Evolutionary conservation across 2,888 invertebrate genomes (phyloP).

Genomic region (Axea sp.): DNA sequence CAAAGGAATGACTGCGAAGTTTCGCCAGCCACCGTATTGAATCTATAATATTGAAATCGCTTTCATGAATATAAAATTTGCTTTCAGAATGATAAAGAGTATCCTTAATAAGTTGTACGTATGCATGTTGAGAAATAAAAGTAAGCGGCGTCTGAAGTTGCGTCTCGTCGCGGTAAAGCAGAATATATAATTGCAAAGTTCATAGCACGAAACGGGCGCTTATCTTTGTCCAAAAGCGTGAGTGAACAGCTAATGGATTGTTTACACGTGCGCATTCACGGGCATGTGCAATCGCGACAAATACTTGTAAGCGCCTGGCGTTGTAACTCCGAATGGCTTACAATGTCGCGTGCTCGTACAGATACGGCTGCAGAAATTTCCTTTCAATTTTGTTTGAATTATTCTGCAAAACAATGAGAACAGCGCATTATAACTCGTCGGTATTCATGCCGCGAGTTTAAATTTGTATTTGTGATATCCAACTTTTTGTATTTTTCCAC

Average conservation of each 20-base stretch:
- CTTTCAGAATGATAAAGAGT: too few species aligned
- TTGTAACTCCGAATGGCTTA: conserved; percentile 38
- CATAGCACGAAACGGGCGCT: conserved; percentile 19
- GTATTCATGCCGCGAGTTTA: conserved; percentile 14
- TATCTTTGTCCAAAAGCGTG: conserved; percentile 37
- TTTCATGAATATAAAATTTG: too few species aligned
- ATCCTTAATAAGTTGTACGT: not conserved
- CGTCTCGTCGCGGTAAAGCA: not conserved
- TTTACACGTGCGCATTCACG: conserved; percentile 43
- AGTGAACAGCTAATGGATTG: conserved; percentile 46
- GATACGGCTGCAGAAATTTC: conserved; percentile 46
- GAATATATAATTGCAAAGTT: conserved; percentile 42
- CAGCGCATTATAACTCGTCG: conserved; percentile 29
- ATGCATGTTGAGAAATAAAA: not conserved
- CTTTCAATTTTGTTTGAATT: conserved; percentile 55
- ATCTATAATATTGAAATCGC: too few species aligned
- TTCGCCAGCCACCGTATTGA: too few species aligned
- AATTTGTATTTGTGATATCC: conserved; percentile 36
- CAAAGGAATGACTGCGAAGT: too few species aligned
- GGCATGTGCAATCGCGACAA: conserved; percentile 33
- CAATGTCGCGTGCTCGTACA: conserved; percentile 19
- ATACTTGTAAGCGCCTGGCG: conserved; percentile 38
- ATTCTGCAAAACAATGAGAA: conserved; percentile 44
- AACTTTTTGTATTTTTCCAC: too few species aligned
- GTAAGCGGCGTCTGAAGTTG: conserved; percentile 1